Evolutionary conservation across 1,140 invertebrate species (phyloP), one percentile per base, ranked within the genome.

Genomic region (Apocrypta bakeri): DNA sequence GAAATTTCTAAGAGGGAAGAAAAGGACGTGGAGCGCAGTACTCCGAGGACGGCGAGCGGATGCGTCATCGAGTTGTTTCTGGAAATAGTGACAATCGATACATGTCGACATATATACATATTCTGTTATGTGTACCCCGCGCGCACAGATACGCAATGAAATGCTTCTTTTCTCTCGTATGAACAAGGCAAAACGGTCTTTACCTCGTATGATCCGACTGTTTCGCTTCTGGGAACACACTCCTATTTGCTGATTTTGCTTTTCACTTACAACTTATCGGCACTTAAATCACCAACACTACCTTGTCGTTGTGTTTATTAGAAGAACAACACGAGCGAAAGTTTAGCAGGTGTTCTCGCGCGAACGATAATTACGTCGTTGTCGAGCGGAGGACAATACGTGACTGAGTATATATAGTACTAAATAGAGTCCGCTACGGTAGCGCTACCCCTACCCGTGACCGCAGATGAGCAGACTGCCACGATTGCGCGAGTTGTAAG

Each of bases 71-170:
- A 66, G 85, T 85, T 81, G 78, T 83, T 87, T 88, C 87, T 86
- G 84, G 86, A 85, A 88, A 85, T 84, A 71, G 84, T 79, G 66
- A 73, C 75, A 88, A 88, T 88, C 87, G 79, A 88, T 88, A 88
- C 33, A 82, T 79, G 31, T 33, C 12, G 27, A 71, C 31, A 33
- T 33, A 33, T 33, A 29, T 4, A 17, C n/a, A 33, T 37, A 33
- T 9, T 2, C 14, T 48, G 42, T 48, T 56, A 66, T 66, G n/a
- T 29, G 24, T 0, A 27, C 63, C 27, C 24, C 63, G 11, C 27
- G 63, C 63, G 11, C 27, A 9, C 63, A 17, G 8, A 8, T 25
- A 29, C 25, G 63, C 63, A 29, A 8, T 66, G 12, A 27, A 21
- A 6, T 17, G 17, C 48, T 63, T 25, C 61, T 66, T 27, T 1